Evolutionary conservation across 1,140 invertebrate species (phyloP), one percentile per base, ranked within the genome.

Genomic region (Brachionus asplanchnoidis): DNA sequence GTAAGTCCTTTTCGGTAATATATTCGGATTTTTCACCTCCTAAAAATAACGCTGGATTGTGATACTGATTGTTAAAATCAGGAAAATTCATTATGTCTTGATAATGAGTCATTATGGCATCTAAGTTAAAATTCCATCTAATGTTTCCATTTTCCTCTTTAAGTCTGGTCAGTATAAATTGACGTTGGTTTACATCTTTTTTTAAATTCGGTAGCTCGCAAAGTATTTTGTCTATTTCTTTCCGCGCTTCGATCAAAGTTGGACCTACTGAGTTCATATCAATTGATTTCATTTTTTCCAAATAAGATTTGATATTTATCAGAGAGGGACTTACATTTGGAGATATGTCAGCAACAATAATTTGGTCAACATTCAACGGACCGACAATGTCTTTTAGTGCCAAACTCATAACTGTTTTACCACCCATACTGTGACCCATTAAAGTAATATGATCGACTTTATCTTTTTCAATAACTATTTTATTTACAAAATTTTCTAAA

Each of bases 391-490:
- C 14, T n/a, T 46, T 46, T 23, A 84, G 12, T 6, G 42, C 44
- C 9, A 84, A 7, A 44, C 26, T 26, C 82, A 84, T 84, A 14
- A 56, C 82, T 46, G 82, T 56, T 84, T 84, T 84, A 17, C 82
- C 82, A 28, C 82, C 82, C 82, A 84, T 84, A 46, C 82, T 84
- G 23, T 84, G 82, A 26, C 82, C 82, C 82, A 84, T 84, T 8
- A 84, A 36, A n/a, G 60, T 70, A 20, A 68, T 53, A 65, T 82
- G 79, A 12, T 82, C 79, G 20, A 23, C 20, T 28, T 65, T 14
- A 44, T 82, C 79, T 70, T 53, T 84, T 11, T 66, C n/a, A 8
- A 84, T 68, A 5, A 68, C 36, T 20, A 68, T 20, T 65, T 84
- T 26, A 23, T 70, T 36, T 17, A 84, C 50, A 53, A 68, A 68